These are phyloP conservation scores for Laticauda laticaudata DNA, from an alignment of 2,113 vertebrate species.

Conservation along the genomic window DNA sequence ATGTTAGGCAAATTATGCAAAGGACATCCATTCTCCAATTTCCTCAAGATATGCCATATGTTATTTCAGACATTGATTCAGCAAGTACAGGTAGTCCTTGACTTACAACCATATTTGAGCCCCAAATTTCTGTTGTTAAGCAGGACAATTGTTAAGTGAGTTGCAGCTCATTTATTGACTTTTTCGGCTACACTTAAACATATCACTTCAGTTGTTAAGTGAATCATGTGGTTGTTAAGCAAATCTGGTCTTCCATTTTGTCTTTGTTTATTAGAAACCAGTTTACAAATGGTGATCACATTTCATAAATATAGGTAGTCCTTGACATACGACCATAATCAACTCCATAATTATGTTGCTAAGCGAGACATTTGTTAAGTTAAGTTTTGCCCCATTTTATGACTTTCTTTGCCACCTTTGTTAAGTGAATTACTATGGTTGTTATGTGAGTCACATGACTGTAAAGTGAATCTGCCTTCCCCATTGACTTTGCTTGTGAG, in stretches of 20 bases:
- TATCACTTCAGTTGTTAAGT: neutral
- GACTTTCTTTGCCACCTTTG: neutral
- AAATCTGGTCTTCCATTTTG: neutral
- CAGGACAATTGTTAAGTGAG: neutral
- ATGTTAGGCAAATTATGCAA: neutral
- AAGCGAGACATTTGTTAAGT: neutral
- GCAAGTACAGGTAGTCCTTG: neutral
- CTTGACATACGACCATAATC: neutral
- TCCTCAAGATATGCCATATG: no score
- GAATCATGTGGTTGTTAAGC: neutral
- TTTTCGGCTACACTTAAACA: neutral
- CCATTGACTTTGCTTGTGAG: neutral
- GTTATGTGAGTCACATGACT: neutral
- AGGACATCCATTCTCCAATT: neutral
- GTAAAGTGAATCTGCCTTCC: neutral
- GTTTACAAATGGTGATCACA: no score
- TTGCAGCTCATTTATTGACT: neutral
- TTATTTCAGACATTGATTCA: neutral
- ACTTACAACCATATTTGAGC: no score
- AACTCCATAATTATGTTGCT: neutral
- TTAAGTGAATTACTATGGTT: neutral
- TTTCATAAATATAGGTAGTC: neutral
- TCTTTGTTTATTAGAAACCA: neutral
- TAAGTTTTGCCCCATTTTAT: neutral
- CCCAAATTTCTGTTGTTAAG: no score